These are phyloP conservation scores for Atta texana DNA, from an alignment of 1,140 invertebrate species.

Conservation along the genomic window DNA sequence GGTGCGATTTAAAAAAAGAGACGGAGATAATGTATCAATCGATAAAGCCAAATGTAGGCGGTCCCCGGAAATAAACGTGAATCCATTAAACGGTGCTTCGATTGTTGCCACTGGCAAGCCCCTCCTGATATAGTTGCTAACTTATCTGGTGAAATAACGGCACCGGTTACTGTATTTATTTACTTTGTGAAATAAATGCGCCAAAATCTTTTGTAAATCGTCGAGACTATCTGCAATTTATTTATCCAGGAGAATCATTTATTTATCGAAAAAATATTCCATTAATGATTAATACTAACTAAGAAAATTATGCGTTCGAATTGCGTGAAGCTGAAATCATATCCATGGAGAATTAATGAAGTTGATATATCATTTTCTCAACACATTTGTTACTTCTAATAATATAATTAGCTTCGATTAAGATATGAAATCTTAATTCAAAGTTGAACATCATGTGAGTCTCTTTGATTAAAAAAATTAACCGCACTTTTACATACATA, in stretches of 20 bases:
- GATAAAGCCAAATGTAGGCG: constrained; percentile 25
- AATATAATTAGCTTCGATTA: background rate
- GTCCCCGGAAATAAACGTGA: constrained; percentile 17
- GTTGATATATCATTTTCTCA: background rate
- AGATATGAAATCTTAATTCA: background rate
- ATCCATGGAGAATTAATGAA: background rate
- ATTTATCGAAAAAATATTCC: background rate
- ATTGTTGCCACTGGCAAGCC: background rate
- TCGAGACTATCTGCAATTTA: background rate
- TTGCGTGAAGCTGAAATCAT: background rate
- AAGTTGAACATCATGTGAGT: background rate
- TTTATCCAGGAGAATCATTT: background rate
- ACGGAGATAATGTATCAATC: constrained; percentile 41
- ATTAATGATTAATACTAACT: constrained; percentile 8
- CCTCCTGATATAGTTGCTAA: constrained; percentile 7
- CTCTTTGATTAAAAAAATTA: background rate
- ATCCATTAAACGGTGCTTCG: constrained; percentile 42
- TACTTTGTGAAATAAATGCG: background rate
- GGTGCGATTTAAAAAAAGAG: constrained; percentile 40
- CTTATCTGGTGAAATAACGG: constrained; percentile 42
- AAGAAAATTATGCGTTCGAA: background rate
- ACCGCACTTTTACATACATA: background rate
- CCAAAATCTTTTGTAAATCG: background rate
- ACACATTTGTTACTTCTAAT: background rate
- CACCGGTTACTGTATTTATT: constrained; percentile 27